Evolutionary conservation across 2,888 invertebrate species (phyloP).

Genomic region (Fissipunctia ypsillon): DNA sequence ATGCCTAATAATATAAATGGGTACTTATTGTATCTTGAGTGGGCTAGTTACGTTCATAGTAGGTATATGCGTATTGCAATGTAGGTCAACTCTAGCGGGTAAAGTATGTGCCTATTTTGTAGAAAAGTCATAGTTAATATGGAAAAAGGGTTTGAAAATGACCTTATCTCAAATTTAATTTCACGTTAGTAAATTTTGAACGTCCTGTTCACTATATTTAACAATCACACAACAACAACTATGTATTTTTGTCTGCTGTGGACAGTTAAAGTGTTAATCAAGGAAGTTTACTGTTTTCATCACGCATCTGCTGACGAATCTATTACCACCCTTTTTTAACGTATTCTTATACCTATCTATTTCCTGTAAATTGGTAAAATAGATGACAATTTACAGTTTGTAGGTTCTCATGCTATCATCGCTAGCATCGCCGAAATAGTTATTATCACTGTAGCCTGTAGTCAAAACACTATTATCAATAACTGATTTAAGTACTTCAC

Average conservation of each 20-base stretch:
- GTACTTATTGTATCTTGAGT: slow-evolving; percentile 59
- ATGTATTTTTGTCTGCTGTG: not conserved
- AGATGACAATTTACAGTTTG: not conserved
- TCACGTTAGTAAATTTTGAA: not conserved
- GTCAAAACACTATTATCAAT: not conserved
- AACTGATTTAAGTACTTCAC: not conserved
- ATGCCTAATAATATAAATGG: slow-evolving; percentile 59
- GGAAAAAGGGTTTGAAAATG: not conserved
- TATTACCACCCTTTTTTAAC: not conserved
- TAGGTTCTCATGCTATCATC: not conserved
- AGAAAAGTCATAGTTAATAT: not conserved
- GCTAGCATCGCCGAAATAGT: not conserved
- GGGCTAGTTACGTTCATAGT: slow-evolving; percentile 37
- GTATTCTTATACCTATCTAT: not conserved
- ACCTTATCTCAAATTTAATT: not conserved
- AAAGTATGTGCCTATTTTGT: not conserved
- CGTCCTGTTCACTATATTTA: not conserved
- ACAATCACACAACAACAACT: not conserved
- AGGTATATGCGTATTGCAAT: slow-evolving; percentile 16
- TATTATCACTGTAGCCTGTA: not conserved
- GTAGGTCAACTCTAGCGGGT: slow-evolving; percentile 26
- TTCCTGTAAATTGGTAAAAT: not conserved
- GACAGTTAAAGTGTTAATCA: not conserved
- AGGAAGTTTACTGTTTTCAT: not conserved
- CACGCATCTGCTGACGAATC: not conserved